Conservation (phyloP, 1,140 invertebrate species). For the Geopemphigus sp. region DNA sequence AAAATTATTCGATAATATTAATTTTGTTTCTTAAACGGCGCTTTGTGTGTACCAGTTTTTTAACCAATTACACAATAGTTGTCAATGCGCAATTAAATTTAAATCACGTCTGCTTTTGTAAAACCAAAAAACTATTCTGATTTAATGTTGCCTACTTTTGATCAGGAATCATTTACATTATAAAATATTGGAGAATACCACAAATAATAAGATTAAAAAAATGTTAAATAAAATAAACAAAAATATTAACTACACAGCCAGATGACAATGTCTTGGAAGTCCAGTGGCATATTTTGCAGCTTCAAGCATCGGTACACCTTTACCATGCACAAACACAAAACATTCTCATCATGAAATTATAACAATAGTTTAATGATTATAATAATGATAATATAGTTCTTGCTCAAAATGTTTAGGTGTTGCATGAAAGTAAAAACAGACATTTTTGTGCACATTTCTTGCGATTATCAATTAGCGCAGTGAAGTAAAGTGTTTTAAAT, state of each 20-base stretch:
- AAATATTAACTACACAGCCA: slow-evolving; percentile 46
- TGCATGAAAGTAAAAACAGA: slow-evolving; percentile 13
- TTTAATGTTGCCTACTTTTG: slow-evolving; percentile 25
- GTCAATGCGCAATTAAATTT: background rate
- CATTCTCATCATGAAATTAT: slow-evolving; percentile 35
- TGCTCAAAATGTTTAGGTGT: slow-evolving; percentile 1
- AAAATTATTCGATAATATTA: background rate
- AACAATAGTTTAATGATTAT: slow-evolving; percentile 1
- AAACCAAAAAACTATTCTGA: background rate
- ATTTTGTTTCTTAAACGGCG: background rate
- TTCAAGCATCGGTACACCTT: slow-evolving; percentile 48
- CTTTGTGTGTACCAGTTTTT: background rate
- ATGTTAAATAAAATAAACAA: slow-evolving; percentile 29
- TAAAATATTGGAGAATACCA: background rate
- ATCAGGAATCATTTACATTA: slow-evolving; percentile 18
- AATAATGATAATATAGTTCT: slow-evolving; percentile 19
- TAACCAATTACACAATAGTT: background rate
- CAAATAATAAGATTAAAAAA: slow-evolving; percentile 21
- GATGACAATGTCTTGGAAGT: slow-evolving; percentile 47
- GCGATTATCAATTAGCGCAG: slow-evolving; percentile 16
- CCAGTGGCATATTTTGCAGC: slow-evolving; percentile 47
- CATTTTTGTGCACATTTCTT: slow-evolving; percentile 27
- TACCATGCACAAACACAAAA: slow-evolving; percentile 49
- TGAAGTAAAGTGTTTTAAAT: slow-evolving; percentile 8
- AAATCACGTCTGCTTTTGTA: background rate